Evolutionary conservation across 2,888 invertebrate genomes (phyloP).

Genomic region (Lamproptera curius): DNA sequence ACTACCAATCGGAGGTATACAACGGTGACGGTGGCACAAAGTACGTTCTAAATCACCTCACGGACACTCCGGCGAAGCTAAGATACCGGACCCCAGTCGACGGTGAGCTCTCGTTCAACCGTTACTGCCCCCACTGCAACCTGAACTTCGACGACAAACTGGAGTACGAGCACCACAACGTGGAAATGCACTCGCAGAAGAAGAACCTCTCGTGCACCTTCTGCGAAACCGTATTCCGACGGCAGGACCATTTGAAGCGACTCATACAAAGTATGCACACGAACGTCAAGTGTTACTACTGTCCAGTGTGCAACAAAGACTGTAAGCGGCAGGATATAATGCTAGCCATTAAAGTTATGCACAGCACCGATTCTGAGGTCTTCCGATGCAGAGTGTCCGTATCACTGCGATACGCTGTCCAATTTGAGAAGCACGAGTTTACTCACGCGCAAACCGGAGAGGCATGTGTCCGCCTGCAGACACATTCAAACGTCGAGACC

Average conservation of each 20-base stretch:
- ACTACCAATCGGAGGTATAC: conserved; percentile 10
- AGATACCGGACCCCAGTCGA: not conserved
- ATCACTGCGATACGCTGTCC: conserved; percentile 30
- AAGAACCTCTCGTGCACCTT: conserved; percentile 35
- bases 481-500: conserved; percentile 48
- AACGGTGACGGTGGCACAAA: not conserved
- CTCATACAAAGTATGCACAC: conserved; percentile 44
- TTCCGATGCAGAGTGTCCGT: conserved; percentile 42
- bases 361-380: conserved; percentile 29
- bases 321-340: conserved; percentile 40
- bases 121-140: conserved; percentile 38
- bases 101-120: conserved; percentile 5
- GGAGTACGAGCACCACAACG: conserved; percentile 43
- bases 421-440: conserved; percentile 40
- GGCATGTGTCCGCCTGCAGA: conserved; percentile 44
- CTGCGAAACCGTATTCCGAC: conserved; percentile 39
- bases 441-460: conserved; percentile 32
- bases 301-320: conserved; percentile 44
- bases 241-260: conserved; percentile 49
- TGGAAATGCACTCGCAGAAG: conserved; percentile 36
- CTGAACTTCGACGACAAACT: conserved; percentile 33
- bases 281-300: conserved; percentile 30
- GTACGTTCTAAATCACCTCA: conserved; percentile 7
- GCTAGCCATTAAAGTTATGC: conserved; percentile 37
- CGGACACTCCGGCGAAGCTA: conserved; percentile 1